Evolutionary conservation across 2,113 vertebrate species (phyloP).

Genomic region (Sander vitreus): DNA sequence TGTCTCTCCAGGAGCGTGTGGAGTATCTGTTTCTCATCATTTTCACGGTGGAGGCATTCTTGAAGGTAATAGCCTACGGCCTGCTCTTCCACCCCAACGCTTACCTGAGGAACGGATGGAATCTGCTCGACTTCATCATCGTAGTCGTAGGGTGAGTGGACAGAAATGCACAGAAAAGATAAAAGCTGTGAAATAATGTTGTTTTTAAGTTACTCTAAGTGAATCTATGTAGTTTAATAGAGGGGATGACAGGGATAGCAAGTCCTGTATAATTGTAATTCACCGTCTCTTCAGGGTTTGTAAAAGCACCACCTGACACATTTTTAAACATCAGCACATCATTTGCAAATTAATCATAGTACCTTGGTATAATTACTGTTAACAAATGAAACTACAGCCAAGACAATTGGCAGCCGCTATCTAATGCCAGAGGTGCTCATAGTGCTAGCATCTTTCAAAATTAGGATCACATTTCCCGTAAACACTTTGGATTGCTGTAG

Average conservation of each 20-base stretch:
- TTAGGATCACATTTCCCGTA: conserved; percentile 1
- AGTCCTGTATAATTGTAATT: neutral
- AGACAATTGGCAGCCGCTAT: conserved; percentile 38
- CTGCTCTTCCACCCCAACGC: conserved; percentile 99
- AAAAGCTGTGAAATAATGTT: neutral
- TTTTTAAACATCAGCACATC: conserved; percentile 34
- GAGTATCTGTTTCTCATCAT: conserved; percentile 99
- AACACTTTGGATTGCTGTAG: neutral
- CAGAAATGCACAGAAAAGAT: neutral
- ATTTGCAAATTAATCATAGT: conserved; percentile 26
- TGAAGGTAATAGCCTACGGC: conserved; percentile 99
- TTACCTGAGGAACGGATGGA: conserved; percentile 99
- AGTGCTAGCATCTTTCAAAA: conserved; percentile 11
- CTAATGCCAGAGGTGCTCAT: conserved; percentile 23
- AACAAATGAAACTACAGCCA: conserved; percentile 52
- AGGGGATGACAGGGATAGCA: neutral
- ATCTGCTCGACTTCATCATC: conserved; percentile 99
- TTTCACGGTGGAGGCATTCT: conserved; percentile 99
- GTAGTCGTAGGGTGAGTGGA: conserved; percentile 97
- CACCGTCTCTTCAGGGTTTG: conserved; percentile 6
- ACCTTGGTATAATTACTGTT: conserved; percentile 49
- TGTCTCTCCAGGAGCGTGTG: conserved; percentile 92
- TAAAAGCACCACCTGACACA: conserved; percentile 13
- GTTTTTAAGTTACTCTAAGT: neutral
- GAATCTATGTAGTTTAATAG: neutral